Base-by-base conservation (phyloP, 1,140 invertebrate genomes). In the Panagrolaimus sp. region DNA sequence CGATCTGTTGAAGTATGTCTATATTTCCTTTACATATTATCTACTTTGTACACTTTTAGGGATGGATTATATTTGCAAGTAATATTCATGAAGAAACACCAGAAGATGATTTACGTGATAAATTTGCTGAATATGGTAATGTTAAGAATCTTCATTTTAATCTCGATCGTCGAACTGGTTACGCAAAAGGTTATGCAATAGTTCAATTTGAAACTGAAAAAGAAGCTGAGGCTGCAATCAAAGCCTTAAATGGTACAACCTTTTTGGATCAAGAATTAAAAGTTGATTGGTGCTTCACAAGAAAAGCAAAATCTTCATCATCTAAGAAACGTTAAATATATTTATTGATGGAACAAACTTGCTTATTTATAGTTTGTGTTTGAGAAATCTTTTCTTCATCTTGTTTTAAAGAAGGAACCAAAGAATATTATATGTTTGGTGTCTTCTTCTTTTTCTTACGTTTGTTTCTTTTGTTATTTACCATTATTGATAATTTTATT, bases 61-160 rank as follows among this genome's bases (percentile, higher is more conserved):
- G 95, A 13, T 98, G 94, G 94, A 98, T 98, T 77, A 85, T 98
- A 51, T 96, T 98, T 86, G 91, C 97, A 51, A 96, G 92, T 70
- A 92, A 92, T 68, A 92, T 98, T 9, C 92, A 98, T 82, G 94
- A 98, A 86, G 95, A 98, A 85, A 93, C 93, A 0, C 92, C 93
- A 76, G 94, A 98, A 85, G 95, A 98, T 82, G 93, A 97, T 84
- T 90, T 98, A 69, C 90, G 91, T 84, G 93, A 96, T 67, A 92
- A 93, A 80, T 96, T 97, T 85, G 91, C 91, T 42, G 94, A 97
- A 81, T 91, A 84, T 87, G 94, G 94, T 11, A 91, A 93, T 78
- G 97, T 98, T 11, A 96, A 97, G 84, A 98, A 98, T 85, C 88
- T 98, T 51, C 92, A 96, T 84, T 86, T 98, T 27, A 98, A 98